A percentile compares a stretch with the other conserved stretches of the same genome.
These are phyloP conservation scores for Macrosoma leucophasiata DNA, from an alignment of 2,888 invertebrate species.

Conservation along the genomic window DNA sequence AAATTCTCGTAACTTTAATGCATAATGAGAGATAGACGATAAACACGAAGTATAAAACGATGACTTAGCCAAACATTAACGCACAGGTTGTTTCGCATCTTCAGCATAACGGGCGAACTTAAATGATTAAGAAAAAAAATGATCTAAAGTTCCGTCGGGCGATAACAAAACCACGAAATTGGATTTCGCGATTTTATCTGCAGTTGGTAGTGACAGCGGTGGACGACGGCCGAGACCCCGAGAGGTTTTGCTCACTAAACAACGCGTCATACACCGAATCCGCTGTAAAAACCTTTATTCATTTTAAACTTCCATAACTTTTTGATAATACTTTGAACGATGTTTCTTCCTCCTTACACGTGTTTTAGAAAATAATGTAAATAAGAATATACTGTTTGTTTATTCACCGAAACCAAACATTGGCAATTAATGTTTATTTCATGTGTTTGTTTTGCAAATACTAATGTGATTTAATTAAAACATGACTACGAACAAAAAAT, in stretches of 20 bases:
- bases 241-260: conserved; percentile 32
- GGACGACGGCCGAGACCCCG: conserved; percentile 29
- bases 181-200: conserved; percentile 73
- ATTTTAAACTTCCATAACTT: not conserved
- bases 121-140: conserved; percentile 46
- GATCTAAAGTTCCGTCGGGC: conserved; percentile 59
- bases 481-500: no score
- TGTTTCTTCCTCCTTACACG: no score
- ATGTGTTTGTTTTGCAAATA: no score
- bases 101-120: conserved; percentile 20
- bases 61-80: conserved; percentile 22
- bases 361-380: no score
- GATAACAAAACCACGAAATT: conserved; percentile 74
- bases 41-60: not conserved
- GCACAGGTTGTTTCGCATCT: conserved; percentile 29
- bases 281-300: not conserved
- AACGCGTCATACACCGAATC: not conserved
- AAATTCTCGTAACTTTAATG: no score
- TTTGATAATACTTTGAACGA: no score
- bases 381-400: not conserved
- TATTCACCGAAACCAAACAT: no score
- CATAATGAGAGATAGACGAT: not conserved
- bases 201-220: conserved; percentile 39
- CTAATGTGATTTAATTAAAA: no score
- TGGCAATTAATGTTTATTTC: no score